Conservation (phyloP, 2,888 invertebrate genomes). For the Vesta saturnalis region DNA sequence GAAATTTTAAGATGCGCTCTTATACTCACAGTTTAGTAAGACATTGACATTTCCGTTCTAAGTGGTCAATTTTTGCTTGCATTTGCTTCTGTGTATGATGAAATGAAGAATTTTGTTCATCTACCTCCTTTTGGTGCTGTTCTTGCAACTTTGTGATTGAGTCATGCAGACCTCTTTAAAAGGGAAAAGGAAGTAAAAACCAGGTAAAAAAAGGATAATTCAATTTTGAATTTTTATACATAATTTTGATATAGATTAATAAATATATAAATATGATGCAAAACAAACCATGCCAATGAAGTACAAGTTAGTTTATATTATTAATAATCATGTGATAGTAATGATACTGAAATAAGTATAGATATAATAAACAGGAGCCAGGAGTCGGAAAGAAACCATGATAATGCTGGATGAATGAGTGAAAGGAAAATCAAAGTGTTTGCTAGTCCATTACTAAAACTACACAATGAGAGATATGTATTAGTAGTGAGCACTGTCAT, state of each 20-base stretch:
- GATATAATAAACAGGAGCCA: constrained; percentile 43
- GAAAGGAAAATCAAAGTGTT: constrained; percentile 45
- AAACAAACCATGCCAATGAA: constrained; percentile 26
- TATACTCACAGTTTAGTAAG: constrained; percentile 70
- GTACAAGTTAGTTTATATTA: constrained; percentile 17
- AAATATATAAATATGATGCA: neutral
- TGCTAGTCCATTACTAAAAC: constrained; percentile 50
- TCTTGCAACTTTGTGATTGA: constrained; percentile 54
- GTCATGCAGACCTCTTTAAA: constrained; percentile 63
- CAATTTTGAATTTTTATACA: constrained; percentile 38
- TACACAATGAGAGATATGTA: constrained; percentile 46
- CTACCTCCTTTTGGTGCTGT: constrained; percentile 56
- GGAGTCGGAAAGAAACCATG: constrained; percentile 46
- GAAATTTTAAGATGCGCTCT: no score
- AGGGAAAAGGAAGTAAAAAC: constrained; percentile 40
- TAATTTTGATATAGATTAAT: constrained; percentile 4
- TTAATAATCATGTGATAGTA: constrained; percentile 28
- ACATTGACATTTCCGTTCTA: constrained; percentile 70
- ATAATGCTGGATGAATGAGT: constrained; percentile 48
- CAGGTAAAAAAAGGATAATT: neutral
- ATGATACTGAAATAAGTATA: constrained; percentile 39
- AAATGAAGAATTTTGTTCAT: constrained; percentile 53
- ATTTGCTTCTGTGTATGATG: constrained; percentile 64
- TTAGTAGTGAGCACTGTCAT: constrained; percentile 28
- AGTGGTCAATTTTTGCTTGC: constrained; percentile 67